Evolutionary conservation across 2,888 invertebrate genomes (phyloP).

Genomic region (Tetrapedia diversipes): DNA sequence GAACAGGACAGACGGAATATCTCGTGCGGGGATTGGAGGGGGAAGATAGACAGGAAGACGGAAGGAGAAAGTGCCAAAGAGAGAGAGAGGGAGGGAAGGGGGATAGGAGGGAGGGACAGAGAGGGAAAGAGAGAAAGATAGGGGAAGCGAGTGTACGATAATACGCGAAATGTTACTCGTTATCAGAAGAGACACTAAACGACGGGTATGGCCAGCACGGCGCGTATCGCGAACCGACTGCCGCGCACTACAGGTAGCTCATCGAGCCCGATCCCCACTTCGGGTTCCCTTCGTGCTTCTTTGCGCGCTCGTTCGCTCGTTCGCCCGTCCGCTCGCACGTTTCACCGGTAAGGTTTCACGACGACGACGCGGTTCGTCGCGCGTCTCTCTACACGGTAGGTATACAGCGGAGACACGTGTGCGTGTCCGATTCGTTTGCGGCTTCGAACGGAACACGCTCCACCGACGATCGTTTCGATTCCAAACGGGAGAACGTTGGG

Average conservation of each 20-base stretch:
- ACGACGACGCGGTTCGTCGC: constrained; percentile 20
- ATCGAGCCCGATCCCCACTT: constrained; percentile 44
- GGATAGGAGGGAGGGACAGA: too few relatives aligned
- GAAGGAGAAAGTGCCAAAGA: background rate
- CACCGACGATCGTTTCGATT: background rate
- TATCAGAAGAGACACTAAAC: constrained; percentile 20
- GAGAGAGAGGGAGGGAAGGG: too few relatives aligned
- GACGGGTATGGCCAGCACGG: constrained; percentile 1
- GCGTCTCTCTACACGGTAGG: too few relatives aligned
- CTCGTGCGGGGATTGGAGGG: background rate
- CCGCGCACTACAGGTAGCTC: constrained; percentile 37
- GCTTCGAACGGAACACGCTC: background rate
- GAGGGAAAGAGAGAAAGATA: background rate
- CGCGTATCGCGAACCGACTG: constrained; percentile 58
- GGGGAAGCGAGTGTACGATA: constrained; percentile 6
- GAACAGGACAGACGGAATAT: background rate
- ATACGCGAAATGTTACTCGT: constrained; percentile 14
- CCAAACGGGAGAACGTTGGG: too few relatives aligned
- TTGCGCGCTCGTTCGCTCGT: constrained; percentile 27
- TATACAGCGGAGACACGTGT: constrained; percentile 17
- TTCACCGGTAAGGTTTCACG: constrained; percentile 51
- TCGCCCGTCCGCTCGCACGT: constrained; percentile 29
- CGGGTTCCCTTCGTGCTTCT: constrained; percentile 27
- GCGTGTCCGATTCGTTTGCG: too few relatives aligned
- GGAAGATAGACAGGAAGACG: background rate